phyloP scores from a whole-genome alignment of 2,888 invertebrate genomes.

The Tachina grossa region DNA sequence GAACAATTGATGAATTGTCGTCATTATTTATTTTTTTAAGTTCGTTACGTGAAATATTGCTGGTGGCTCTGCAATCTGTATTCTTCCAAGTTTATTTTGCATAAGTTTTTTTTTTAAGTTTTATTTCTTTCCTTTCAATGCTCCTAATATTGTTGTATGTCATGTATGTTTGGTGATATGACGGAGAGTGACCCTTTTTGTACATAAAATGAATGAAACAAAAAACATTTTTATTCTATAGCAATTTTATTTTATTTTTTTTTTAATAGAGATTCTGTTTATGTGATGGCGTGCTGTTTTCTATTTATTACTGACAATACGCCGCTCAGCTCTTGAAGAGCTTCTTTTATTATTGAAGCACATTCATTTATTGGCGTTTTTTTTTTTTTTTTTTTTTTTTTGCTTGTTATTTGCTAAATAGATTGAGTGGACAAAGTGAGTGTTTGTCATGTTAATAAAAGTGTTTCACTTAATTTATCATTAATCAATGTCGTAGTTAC shows the following conservation, averaged over 20 bases:
- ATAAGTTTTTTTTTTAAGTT: background rate
- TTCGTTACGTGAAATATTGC: conserved; percentile 13
- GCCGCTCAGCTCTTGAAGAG: conserved; percentile 30
- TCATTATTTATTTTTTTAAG: background rate
- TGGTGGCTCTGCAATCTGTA: conserved; percentile 33
- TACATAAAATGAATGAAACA: conserved; percentile 7
- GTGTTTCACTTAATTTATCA: conserved; percentile 76
- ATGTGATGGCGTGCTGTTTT: conserved; percentile 54
- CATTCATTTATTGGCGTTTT: conserved; percentile 18
- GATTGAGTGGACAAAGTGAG: conserved; percentile 31
- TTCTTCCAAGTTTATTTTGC: conserved; percentile 24
- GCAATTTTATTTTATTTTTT: conserved; percentile 32
- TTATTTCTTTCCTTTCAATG: background rate
- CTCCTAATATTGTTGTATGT: conserved; percentile 24
- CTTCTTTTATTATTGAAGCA: conserved; percentile 35
- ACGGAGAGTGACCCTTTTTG: conserved; percentile 66
- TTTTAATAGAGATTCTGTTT: conserved; percentile 42
- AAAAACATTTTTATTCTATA: conserved; percentile 14
- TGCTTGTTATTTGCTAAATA: conserved; percentile 31
- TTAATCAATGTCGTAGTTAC: conserved; percentile 76
- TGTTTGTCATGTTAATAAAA: conserved; percentile 69
- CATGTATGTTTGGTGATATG: background rate
- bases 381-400: conserved; percentile 26
- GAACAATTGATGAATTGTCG: conserved; percentile 62
- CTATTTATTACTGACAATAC: conserved; percentile 56